A percentile compares a stretch with the other conserved stretches of the same genome.
phyloP scores from a whole-genome alignment of 2,888 invertebrate species.

The Nineta flava region DNA sequence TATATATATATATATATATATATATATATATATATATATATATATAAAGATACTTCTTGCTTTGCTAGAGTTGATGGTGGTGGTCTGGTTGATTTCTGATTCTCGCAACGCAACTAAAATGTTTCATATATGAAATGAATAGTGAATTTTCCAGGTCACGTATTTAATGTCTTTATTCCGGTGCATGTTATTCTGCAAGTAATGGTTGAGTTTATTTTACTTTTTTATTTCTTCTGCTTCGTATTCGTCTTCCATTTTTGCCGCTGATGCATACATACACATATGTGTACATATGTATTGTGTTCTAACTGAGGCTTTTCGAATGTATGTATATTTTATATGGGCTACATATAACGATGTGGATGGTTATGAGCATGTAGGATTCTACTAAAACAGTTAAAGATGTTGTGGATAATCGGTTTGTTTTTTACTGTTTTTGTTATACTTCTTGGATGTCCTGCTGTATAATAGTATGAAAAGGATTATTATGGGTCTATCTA shows the following conservation, averaged over 20 bases:
- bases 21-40: too few relatives aligned
- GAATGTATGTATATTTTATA: background rate
- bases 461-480: too few relatives aligned
- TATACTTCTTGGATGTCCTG: too few relatives aligned
- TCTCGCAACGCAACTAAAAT: background rate
- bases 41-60: too few relatives aligned
- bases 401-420: too few relatives aligned
- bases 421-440: too few relatives aligned
- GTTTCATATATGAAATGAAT: background rate
- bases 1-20: too few relatives aligned
- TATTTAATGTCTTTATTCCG: conserved; percentile 2
- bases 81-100: too few relatives aligned
- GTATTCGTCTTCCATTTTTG: background rate
- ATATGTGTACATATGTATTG: too few relatives aligned
- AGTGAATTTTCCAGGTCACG: conserved; percentile 2
- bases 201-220: conserved; percentile 1
- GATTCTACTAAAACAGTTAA: background rate
- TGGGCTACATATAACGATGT: background rate
- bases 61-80: too few relatives aligned
- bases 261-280: background rate
- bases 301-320: background rate
- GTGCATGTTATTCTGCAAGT: background rate
- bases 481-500: too few relatives aligned
- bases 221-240: background rate
- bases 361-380: background rate